These are phyloP conservation scores for Drosophila monieri DNA, from an alignment of 2,888 invertebrate species.

Conservation along the genomic window DNA sequence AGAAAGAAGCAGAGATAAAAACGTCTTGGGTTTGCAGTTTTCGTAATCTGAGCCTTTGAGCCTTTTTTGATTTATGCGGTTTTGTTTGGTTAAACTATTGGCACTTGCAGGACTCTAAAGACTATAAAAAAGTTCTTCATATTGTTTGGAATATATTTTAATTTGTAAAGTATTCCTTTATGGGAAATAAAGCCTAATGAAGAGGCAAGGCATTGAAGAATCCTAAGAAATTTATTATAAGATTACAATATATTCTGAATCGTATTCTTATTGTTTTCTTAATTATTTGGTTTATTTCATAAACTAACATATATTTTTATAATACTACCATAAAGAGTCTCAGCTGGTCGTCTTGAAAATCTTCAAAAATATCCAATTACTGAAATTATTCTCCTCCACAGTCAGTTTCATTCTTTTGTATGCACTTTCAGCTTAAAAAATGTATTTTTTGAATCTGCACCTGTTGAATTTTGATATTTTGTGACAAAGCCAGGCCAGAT, in stretches of 20 bases:
- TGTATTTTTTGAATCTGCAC: slow-evolving; percentile 44
- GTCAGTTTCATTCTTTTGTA: slow-evolving; percentile 11
- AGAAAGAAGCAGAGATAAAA: slow-evolving; percentile 23
- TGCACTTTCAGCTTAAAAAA: slow-evolving; percentile 39
- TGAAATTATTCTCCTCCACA: neutral
- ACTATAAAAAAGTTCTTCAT: too few relatives aligned
- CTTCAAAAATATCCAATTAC: slow-evolving; percentile 17
- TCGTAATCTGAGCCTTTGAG: slow-evolving; percentile 60
- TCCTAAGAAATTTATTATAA: too few relatives aligned
- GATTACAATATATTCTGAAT: too few relatives aligned
- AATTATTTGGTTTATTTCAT: neutral
- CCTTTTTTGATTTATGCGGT: slow-evolving; percentile 70
- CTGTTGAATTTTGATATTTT: slow-evolving; percentile 59
- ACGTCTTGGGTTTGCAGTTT: slow-evolving; percentile 57
- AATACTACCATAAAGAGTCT: neutral
- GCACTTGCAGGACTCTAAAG: neutral
- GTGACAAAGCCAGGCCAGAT: slow-evolving; percentile 59
- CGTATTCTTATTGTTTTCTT: neutral
- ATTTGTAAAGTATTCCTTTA: too few relatives aligned
- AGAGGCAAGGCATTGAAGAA: too few relatives aligned
- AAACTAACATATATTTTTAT: too few relatives aligned
- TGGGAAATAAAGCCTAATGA: too few relatives aligned
- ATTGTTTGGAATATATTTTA: too few relatives aligned
- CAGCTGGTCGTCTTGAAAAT: neutral
- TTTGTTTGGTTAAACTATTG: slow-evolving; percentile 51